Base-by-base conservation (phyloP, 2,113 vertebrate genomes). In the Callaeas wilsoni region DNA sequence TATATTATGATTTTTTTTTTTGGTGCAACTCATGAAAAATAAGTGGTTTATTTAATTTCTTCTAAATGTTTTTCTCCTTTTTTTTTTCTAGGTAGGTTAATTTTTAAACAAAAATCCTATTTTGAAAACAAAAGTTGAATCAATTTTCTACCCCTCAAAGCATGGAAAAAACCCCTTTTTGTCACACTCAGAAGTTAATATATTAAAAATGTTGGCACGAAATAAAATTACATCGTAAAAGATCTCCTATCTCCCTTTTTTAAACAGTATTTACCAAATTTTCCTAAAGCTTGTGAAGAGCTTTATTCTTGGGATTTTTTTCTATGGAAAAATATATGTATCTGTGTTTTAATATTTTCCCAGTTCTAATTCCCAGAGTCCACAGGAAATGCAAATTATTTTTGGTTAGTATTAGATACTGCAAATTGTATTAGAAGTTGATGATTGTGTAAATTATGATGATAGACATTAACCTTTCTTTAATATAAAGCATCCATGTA, bases 71-170 rank as follows among this genome's bases (percentile, higher is more conserved):
- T 68, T 73, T 27, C 3, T 32, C 2, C 1, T 16, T 39, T 50
- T 4, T 39, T 35, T 26, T 52, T 80, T 7, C 27, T 18, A 3
- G 3, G 6, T 49, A 74, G 3, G 21, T 26, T 57, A 76, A 59
- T 37, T 90, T 90, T 62, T 47, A 63, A 78, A 56, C 3, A 71
- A 89, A 93, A 65, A 26, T 49, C 9, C 1, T 9, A 9, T 49
- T 70, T 89, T 77, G 17, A 55, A 75, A 79, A 37, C 7, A 69
- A 47, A 81, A 68, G 8, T 11, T 53, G 17, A 83, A 33, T 53
- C 14, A 12, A 7, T 25, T 55, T 52, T 19, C 13, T 5, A 3
- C 4, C 5, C 7, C 14, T 6, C 1, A 5, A 87, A 47, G 4
- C 44, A 32, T 26, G 57, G 18, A 16, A 78, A 63, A 13, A 52